Evolutionary conservation across 92 coral and sea anemone genomes (phyloP).

Genomic region (Chrysogorgia sp.): DNA sequence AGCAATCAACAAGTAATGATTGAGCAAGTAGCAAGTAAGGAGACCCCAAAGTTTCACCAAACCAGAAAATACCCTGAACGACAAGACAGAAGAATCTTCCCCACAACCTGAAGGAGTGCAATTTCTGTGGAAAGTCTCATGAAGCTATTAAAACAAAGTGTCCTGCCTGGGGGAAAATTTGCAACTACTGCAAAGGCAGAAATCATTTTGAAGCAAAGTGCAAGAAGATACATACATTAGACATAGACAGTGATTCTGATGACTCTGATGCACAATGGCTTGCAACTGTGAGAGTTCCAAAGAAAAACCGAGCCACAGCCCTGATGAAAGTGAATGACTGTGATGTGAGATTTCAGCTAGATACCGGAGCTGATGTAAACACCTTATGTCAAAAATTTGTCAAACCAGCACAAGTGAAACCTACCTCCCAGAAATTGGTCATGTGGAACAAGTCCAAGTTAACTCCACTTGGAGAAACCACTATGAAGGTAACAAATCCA

Average conservation of each 20-base stretch:
- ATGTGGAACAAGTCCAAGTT: slow-evolving; percentile 51
- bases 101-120: too few species aligned
- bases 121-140: slow-evolving; percentile 33
- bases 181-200: too few species aligned
- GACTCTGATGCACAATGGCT: slow-evolving; percentile 54
- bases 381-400: slow-evolving; percentile 46
- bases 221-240: slow-evolving; percentile 43
- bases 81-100: too few species aligned
- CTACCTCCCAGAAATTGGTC: slow-evolving; percentile 34
- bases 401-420: slow-evolving; percentile 29
- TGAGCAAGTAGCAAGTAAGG: neutral
- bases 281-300: slow-evolving; percentile 21
- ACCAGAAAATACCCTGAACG: too few species aligned
- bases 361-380: slow-evolving; percentile 59
- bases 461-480: slow-evolving; percentile 46
- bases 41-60: neutral
- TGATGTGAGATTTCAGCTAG: slow-evolving; percentile 59
- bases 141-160: slow-evolving; percentile 14
- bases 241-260: neutral
- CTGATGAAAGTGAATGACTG: slow-evolving; percentile 41
- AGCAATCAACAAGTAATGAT: neutral
- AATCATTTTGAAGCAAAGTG: slow-evolving; percentile 46
- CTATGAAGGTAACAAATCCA: slow-evolving; percentile 34
- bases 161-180: too few species aligned
- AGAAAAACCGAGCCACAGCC: slow-evolving; percentile 36